Conservation (phyloP, 2,888 invertebrate genomes). For the Cryptus viduatorius region DNA sequence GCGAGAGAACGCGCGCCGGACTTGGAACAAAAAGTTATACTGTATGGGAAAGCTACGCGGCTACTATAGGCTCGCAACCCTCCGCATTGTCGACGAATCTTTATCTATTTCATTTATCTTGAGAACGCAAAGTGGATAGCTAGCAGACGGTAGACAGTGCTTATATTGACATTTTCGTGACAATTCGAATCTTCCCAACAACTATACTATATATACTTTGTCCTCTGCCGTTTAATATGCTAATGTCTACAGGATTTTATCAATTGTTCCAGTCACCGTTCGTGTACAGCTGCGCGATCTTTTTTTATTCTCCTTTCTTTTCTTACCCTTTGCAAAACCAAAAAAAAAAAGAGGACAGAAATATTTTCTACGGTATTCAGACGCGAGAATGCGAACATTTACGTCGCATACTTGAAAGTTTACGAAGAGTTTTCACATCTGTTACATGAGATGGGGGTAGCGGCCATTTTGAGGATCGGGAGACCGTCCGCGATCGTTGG, state of each 20-base stretch:
- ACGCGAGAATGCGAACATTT: too few species aligned
- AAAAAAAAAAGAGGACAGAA: too few species aligned
- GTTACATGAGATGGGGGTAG: too few species aligned
- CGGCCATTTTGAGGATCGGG: too few species aligned
- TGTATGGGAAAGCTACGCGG: neutral
- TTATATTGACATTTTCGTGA: neutral
- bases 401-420: too few species aligned
- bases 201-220: neutral
- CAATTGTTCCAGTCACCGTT: neutral
- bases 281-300: too few species aligned
- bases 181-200: neutral
- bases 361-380: too few species aligned
- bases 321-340: too few species aligned
- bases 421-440: too few species aligned
- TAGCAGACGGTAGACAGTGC: neutral
- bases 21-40: neutral
- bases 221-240: neutral
- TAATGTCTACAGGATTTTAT: neutral
- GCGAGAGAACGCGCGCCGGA: neutral
- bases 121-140: neutral
- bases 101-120: slow-evolving; percentile 26
- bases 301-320: too few species aligned
- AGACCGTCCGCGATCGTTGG: neutral
- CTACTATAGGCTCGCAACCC: neutral
- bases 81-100: slow-evolving; percentile 2